A percentile compares a stretch with the other conserved stretches of the same genome.
phyloP scores from a whole-genome alignment of 2,888 invertebrate genomes.

The Hemistola chrysoprasaria region DNA sequence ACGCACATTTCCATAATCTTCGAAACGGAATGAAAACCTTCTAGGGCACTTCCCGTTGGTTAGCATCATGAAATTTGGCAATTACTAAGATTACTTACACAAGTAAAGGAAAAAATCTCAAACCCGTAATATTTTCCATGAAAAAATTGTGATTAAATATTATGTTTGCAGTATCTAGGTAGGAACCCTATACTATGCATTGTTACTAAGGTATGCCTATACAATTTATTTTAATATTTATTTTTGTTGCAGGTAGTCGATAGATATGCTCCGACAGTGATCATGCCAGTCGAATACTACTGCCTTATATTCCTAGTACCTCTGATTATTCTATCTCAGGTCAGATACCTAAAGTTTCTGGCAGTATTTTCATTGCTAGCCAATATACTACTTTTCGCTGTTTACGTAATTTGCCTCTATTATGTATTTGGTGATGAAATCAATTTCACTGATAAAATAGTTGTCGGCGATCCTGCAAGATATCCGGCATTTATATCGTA shows the following conservation, averaged over 20 bases:
- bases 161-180: too few species aligned
- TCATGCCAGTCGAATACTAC: constrained; percentile 66
- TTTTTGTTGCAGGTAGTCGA: constrained; percentile 64
- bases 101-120: too few species aligned
- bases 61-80: too few species aligned
- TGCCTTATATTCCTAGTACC: constrained; percentile 65
- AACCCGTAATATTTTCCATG: too few species aligned
- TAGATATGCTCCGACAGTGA: constrained; percentile 52
- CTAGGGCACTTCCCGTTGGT: too few species aligned
- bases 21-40: too few species aligned
- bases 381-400: constrained; percentile 89
- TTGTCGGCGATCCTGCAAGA: constrained; percentile 79
- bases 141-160: too few species aligned
- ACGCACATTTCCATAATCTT: too few species aligned
- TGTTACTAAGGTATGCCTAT: constrained; percentile 1
- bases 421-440: constrained; percentile 86
- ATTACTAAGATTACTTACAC: too few species aligned
- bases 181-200: too few species aligned
- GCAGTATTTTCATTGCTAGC: constrained; percentile 95
- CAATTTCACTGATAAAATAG: constrained; percentile 71
- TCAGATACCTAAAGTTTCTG: constrained; percentile 89
- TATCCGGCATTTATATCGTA: constrained; percentile 93
- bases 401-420: constrained; percentile 92
- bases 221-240: not conserved
- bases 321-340: constrained; percentile 67